phyloP scores from a whole-genome alignment of 2,797 vertebrate species.

The Emys orbicularis region DNA sequence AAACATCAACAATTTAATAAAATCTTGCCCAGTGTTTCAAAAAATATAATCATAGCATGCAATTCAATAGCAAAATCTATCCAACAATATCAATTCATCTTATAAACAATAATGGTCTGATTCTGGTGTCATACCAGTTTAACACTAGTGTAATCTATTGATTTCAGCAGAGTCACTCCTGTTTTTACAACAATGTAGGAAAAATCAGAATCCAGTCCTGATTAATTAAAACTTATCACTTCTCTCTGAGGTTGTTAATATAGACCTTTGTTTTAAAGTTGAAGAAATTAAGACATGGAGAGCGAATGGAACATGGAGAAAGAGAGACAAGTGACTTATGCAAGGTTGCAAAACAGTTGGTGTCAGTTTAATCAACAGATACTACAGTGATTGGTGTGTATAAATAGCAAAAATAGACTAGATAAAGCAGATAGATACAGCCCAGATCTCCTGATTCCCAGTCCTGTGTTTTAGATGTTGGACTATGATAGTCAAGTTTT shows the following conservation, averaged over 20 bases:
- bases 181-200: background rate
- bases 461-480: constrained; percentile 1
- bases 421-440: constrained; percentile 37
- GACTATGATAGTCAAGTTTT: constrained; percentile 27
- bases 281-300: background rate
- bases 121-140: background rate
- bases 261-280: background rate
- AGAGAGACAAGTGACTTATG: background rate
- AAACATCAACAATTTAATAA: background rate
- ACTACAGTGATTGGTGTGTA: constrained; percentile 21
- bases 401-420: constrained; percentile 34
- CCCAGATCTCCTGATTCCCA: background rate
- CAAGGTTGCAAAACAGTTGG: constrained; percentile 36
- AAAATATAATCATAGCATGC: background rate
- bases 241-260: background rate
- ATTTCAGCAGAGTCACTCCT: rapidly evolving
- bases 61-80: background rate
- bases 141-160: background rate
- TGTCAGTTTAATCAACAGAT: constrained; percentile 56
- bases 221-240: background rate
- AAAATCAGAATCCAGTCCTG: background rate
- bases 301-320: background rate
- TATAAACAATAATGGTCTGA: background rate
- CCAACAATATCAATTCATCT: background rate
- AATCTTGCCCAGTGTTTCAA: background rate